A percentile compares a stretch with the other conserved stretches of the same genome.
phyloP scores from a whole-genome alignment of 1,140 invertebrate genomes.

The Penaeus japonicus region DNA sequence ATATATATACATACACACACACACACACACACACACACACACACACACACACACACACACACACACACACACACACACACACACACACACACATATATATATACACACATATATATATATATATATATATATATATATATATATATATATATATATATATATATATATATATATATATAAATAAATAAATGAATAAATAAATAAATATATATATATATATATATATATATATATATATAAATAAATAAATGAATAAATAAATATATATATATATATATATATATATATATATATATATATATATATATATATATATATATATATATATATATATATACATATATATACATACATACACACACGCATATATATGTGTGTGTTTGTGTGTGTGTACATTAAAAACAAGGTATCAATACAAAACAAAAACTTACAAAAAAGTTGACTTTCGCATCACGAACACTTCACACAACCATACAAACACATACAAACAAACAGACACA shows the following conservation, averaged over 20 bases:
- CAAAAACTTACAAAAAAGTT: no score
- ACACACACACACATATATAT: not conserved
- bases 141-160: not conserved
- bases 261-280: constrained; percentile 7
- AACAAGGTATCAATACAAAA: no score
- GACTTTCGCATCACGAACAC: no score
- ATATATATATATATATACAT: constrained; percentile 7
- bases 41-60: no score
- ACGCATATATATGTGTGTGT: not conserved
- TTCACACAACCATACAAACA: no score
- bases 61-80: no score
- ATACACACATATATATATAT: not conserved
- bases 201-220: no score
- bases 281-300: constrained; percentile 9
- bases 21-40: not conserved
- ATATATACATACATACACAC: not conserved
- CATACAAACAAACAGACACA: no score
- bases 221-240: no score
- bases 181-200: no score
- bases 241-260: no score
- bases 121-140: not conserved
- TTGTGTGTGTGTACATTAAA: not conserved
- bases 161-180: not conserved
- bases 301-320: constrained; percentile 11
- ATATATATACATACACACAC: not conserved